These are phyloP conservation scores for Clepsis dumicolana DNA, from an alignment of 2,888 invertebrate species.

Conservation along the genomic window DNA sequence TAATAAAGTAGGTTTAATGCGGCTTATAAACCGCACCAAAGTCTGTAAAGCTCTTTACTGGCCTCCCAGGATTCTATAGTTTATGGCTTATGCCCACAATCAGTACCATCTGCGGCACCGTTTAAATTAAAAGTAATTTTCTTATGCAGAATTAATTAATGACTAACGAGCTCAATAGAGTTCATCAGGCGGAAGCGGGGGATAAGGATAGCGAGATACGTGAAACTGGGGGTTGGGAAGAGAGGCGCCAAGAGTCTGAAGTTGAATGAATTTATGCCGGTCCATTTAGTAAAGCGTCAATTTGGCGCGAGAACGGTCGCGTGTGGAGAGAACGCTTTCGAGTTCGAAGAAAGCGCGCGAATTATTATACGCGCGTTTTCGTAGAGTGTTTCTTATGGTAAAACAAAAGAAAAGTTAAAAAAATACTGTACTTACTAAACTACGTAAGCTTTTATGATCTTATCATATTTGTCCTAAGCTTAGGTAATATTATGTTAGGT, in stretches of 20 bases:
- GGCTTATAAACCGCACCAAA: slow-evolving; percentile 25
- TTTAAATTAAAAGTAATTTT: slow-evolving; percentile 86
- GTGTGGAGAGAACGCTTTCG: slow-evolving; percentile 54
- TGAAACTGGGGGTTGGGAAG: slow-evolving; percentile 52
- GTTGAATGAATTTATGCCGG: slow-evolving; percentile 86
- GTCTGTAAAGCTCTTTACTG: slow-evolving; percentile 32
- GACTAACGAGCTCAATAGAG: slow-evolving; percentile 86
- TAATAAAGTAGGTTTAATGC: slow-evolving; percentile 24
- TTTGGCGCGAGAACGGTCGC: slow-evolving; percentile 82
- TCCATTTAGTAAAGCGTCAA: slow-evolving; percentile 85
- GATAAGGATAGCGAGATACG: slow-evolving; percentile 57
- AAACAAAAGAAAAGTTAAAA: background rate
- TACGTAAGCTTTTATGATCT: background rate
- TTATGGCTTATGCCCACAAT: slow-evolving; percentile 49
- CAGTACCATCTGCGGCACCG: slow-evolving; percentile 77
- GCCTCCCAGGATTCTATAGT: slow-evolving; percentile 34
- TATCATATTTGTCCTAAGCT: background rate
- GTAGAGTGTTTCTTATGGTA: background rate
- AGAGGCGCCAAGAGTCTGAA: slow-evolving; percentile 67
- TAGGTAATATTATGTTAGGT: background rate
- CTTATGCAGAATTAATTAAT: slow-evolving; percentile 87
- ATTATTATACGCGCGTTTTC: slow-evolving; percentile 54
- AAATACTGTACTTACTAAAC: background rate
- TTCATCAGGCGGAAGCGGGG: slow-evolving; percentile 83
- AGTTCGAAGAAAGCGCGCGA: slow-evolving; percentile 66